phyloP scores from a whole-genome alignment of 2,888 invertebrate genomes.

The Dexiosoma caninum region DNA sequence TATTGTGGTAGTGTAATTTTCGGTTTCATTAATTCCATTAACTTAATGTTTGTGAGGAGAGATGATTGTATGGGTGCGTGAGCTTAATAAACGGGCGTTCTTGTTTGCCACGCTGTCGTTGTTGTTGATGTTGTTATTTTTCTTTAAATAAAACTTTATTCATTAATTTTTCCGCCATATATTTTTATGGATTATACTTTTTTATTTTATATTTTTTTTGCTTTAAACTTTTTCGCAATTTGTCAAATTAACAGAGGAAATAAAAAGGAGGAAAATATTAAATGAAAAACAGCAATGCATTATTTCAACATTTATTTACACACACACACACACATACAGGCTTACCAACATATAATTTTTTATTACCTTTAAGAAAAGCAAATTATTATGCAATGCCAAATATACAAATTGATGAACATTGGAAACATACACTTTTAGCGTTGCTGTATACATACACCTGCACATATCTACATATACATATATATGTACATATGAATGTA shows the following conservation, averaged over 20 bases:
- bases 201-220: neutral
- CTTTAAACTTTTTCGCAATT: slow-evolving; percentile 46
- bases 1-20: slow-evolving; percentile 50
- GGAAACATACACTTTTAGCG: no score
- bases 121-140: slow-evolving; percentile 8
- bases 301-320: slow-evolving; percentile 31
- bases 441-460: no score
- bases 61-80: neutral
- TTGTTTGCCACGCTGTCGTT: neutral
- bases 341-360: no score
- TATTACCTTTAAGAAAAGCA: neutral
- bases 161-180: slow-evolving; percentile 72
- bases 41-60: slow-evolving; percentile 27
- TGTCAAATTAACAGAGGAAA: slow-evolving; percentile 57
- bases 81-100: neutral
- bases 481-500: no score
- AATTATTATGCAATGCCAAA: no score
- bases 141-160: slow-evolving; percentile 70
- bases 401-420: no score
- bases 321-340: no score
- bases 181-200: slow-evolving; percentile 59
- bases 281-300: slow-evolving; percentile 42
- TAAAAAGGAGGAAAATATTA: slow-evolving; percentile 8
- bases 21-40: slow-evolving; percentile 65
- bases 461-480: no score